Conservation (phyloP, 1,140 invertebrate species). For the Wasmannia auropunctata region DNA sequence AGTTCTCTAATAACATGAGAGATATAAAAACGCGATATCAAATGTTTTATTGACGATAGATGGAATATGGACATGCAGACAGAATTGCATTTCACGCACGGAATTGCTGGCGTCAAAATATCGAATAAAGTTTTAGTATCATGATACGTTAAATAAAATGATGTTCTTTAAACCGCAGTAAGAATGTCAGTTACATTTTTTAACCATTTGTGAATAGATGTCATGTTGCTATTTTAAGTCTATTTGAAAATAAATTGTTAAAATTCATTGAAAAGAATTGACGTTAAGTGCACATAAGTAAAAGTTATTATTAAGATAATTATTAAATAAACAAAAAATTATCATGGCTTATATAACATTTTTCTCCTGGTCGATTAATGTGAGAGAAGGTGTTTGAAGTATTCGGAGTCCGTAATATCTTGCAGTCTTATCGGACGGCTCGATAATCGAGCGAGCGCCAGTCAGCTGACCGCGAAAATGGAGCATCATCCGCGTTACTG, state of each 20-base stretch:
- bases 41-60: conserved; percentile 30
- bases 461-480: conserved; percentile 47
- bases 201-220: background rate
- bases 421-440: conserved; percentile 22
- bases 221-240: background rate
- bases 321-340: background rate
- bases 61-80: background rate
- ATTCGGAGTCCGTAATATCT: conserved; percentile 3
- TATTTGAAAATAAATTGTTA: background rate
- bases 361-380: background rate
- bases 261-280: background rate
- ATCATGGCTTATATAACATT: background rate
- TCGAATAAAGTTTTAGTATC: conserved; percentile 21
- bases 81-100: conserved; percentile 8
- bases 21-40: background rate
- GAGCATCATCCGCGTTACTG: conserved; percentile 34
- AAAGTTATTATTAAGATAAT: background rate
- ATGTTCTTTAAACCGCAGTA: background rate
- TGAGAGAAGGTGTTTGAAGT: background rate
- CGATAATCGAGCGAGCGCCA: conserved; percentile 28
- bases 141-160: conserved; percentile 10
- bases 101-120: conserved; percentile 26
- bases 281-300: background rate
- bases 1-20: background rate
- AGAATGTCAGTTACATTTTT: background rate